These are phyloP conservation scores for Chauna torquata DNA, from an alignment of 2,113 vertebrate species.

Conservation along the genomic window DNA sequence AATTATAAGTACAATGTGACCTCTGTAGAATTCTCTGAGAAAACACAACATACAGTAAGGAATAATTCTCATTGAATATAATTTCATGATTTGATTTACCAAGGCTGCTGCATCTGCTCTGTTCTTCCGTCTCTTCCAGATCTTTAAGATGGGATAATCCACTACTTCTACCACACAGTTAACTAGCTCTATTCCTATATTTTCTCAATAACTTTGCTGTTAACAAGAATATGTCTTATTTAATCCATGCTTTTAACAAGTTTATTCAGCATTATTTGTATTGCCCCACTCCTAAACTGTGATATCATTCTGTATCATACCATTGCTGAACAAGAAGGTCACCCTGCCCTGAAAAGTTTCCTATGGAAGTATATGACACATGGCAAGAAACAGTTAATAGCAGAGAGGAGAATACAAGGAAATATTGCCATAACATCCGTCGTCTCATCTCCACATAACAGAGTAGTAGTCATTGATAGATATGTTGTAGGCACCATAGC, in stretches of 20 bases:
- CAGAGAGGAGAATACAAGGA: not conserved
- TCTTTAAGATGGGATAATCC: not conserved
- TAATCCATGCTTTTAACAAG: not conserved
- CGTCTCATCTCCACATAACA: not conserved
- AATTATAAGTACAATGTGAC: not conserved
- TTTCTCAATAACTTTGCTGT: not conserved
- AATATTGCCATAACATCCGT: not conserved
- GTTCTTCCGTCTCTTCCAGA: not conserved
- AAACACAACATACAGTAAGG: not conserved
- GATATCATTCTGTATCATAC: not conserved
- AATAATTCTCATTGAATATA: not conserved
- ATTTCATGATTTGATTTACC: not conserved
- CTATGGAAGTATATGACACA: not conserved
- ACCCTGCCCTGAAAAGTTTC: not conserved
- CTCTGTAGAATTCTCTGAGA: not conserved
- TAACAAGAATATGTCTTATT: not conserved
- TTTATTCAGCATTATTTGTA: not conserved
- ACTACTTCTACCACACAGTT: not conserved
- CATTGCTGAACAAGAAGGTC: not conserved
- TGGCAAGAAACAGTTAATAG: not conserved
- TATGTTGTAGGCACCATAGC: not conserved
- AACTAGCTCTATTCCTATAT: not conserved
- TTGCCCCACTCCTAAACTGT: not conserved
- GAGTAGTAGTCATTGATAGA: not conserved
- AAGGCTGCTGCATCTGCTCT: not conserved